Conservation (phyloP, 2,888 invertebrate genomes). For the Mylabris sibirica region DNA sequence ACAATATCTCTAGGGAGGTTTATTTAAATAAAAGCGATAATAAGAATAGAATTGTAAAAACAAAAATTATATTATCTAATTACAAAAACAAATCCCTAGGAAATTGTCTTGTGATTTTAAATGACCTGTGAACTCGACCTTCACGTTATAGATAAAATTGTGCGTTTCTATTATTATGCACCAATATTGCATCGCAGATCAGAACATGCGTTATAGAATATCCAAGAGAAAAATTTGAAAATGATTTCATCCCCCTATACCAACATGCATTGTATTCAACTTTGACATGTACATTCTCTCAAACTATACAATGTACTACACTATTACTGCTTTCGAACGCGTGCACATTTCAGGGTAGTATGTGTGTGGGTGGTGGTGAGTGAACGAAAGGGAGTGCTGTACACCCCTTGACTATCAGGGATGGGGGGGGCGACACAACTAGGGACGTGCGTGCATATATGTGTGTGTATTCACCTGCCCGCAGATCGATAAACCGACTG, state of each 20-base stretch:
- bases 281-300: neutral
- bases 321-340: neutral
- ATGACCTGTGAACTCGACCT: conserved; percentile 8
- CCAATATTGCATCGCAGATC: neutral
- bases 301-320: too few relatives aligned
- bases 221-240: neutral
- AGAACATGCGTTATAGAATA: neutral
- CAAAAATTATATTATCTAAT: conserved; percentile 1
- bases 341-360: conserved; percentile 21
- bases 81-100: conserved; percentile 25
- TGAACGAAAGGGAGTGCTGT: conserved; percentile 38
- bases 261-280: neutral
- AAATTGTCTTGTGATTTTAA: conserved; percentile 7
- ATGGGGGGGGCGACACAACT: conserved; percentile 32
- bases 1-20: neutral
- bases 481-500: conserved; percentile 45
- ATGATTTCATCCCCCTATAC: neutral
- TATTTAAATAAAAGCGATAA: neutral
- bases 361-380: conserved; percentile 22
- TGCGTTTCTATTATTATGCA: neutral
- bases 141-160: conserved; percentile 6
- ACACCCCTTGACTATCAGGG: conserved; percentile 48
- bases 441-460: conserved; percentile 51
- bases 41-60: neutral
- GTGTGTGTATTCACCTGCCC: conserved; percentile 43